These are phyloP conservation scores for Agapostemon virescens DNA, from an alignment of 2,888 invertebrate genomes.

Conservation along the genomic window DNA sequence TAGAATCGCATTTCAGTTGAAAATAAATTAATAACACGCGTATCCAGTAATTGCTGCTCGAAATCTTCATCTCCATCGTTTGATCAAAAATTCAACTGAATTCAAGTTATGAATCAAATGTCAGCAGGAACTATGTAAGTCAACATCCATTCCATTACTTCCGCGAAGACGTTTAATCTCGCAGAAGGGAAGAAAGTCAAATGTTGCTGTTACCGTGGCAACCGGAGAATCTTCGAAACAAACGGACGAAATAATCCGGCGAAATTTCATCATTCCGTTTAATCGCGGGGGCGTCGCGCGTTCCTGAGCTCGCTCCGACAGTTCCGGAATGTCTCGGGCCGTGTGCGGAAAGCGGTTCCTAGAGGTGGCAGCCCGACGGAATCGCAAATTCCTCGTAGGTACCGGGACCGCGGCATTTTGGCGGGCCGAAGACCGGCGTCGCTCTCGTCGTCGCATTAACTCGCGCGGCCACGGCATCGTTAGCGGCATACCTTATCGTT, in stretches of 20 bases:
- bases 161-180: not conserved
- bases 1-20: no score
- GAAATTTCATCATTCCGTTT: constrained; percentile 52
- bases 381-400: constrained; percentile 77
- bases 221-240: not conserved
- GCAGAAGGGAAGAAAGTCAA: not conserved
- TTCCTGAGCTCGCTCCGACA: constrained; percentile 38
- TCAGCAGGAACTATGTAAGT: no score
- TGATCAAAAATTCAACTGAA: no score
- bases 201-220: not conserved
- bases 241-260: constrained; percentile 52
- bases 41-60: no score
- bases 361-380: constrained; percentile 59
- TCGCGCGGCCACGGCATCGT: constrained; percentile 72
- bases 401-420: constrained; percentile 66
- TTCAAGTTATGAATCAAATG: no score
- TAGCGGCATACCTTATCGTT: constrained; percentile 78
- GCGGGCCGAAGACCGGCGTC: constrained; percentile 58
- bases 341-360: constrained; percentile 33
- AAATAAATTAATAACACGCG: no score
- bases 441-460: constrained; percentile 65
- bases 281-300: constrained; percentile 39
- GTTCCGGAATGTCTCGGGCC: constrained; percentile 50
- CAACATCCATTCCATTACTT: no score
- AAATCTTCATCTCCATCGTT: no score